A percentile compares a stretch with the other conserved stretches of the same genome.
Evolutionary conservation across 2,888 invertebrate genomes (phyloP).

Genomic region (Volucella inflata): DNA sequence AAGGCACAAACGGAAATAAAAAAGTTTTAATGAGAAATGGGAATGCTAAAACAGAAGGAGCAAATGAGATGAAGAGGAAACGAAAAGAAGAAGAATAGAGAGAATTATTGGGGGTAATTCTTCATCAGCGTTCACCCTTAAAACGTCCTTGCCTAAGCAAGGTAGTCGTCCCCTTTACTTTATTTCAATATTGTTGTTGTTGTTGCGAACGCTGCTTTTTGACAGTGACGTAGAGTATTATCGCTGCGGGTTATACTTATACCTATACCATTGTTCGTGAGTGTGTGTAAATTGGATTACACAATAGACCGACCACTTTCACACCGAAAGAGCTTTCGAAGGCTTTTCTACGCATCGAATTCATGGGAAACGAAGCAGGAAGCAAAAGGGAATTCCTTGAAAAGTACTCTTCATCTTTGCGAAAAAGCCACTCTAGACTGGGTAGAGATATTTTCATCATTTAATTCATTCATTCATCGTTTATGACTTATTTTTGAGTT

Average conservation of each 20-base stretch:
- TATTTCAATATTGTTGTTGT: too few relatives aligned
- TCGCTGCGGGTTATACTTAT: slow-evolving; percentile 19
- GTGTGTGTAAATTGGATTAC: slow-evolving; percentile 45
- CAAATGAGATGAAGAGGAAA: slow-evolving; percentile 6
- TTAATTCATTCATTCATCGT: slow-evolving; percentile 24
- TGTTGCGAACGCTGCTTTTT: not conserved
- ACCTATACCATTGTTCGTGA: slow-evolving; percentile 20
- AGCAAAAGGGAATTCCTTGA: slow-evolving; percentile 33
- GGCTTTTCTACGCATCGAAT: slow-evolving; percentile 61
- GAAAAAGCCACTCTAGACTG: too few relatives aligned
- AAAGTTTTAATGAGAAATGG: slow-evolving; percentile 59
- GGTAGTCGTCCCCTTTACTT: slow-evolving; percentile 7
- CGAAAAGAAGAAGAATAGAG: slow-evolving; percentile 13
- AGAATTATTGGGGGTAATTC: slow-evolving; percentile 64
- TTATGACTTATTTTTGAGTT: not conserved
- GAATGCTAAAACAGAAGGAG: not conserved
- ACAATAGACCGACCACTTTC: slow-evolving; percentile 55
- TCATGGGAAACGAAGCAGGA: slow-evolving; percentile 22
- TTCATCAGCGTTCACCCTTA: slow-evolving; percentile 65
- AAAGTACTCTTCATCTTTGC: slow-evolving; percentile 1
- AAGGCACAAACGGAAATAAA: slow-evolving; percentile 53
- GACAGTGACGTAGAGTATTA: slow-evolving; percentile 31
- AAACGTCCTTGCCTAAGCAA: slow-evolving; percentile 66
- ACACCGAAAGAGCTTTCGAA: slow-evolving; percentile 2
- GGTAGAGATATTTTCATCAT: not conserved